phyloP scores from a whole-genome alignment of 2,797 vertebrate species.

The Fistularia commersonii region DNA sequence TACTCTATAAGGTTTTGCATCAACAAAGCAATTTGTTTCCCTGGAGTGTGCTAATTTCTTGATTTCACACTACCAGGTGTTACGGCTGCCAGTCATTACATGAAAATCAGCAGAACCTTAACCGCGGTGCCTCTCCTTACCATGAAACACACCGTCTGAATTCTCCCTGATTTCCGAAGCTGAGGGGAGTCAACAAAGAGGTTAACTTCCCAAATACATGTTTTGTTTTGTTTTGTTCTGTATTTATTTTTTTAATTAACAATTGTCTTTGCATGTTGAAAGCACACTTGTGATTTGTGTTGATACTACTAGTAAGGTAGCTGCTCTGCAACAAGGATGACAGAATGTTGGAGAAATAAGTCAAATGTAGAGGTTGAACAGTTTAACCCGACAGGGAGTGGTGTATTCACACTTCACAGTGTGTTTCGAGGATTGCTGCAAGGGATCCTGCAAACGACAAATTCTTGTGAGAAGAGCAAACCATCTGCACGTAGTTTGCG shows the following conservation, averaged over 20 bases:
- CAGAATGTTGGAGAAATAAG: background rate
- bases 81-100: constrained; percentile 71
- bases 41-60: constrained; percentile 67
- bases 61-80: constrained; percentile 72
- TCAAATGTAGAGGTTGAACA: no score
- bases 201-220: constrained; percentile 49
- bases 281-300: constrained; percentile 30
- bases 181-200: constrained; percentile 34
- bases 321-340: constrained; percentile 35
- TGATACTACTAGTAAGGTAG: constrained; percentile 33
- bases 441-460: constrained; percentile 13
- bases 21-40: constrained; percentile 74
- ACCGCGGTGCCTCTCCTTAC: constrained; percentile 51
- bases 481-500: background rate
- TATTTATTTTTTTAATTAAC: constrained; percentile 36
- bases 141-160: constrained; percentile 45
- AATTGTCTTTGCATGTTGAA: constrained; percentile 45
- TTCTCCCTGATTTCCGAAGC: constrained; percentile 56
- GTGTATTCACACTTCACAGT: constrained; percentile 15
- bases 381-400: no score
- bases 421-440: constrained; percentile 8
- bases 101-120: constrained; percentile 67
- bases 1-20: constrained; percentile 50
- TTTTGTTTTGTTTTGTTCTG: constrained; percentile 34
- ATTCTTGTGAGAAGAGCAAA: background rate